These are phyloP conservation scores for Petrocephalus schoutedeni DNA, from an alignment of 2,797 vertebrate species.

Conservation along the genomic window DNA sequence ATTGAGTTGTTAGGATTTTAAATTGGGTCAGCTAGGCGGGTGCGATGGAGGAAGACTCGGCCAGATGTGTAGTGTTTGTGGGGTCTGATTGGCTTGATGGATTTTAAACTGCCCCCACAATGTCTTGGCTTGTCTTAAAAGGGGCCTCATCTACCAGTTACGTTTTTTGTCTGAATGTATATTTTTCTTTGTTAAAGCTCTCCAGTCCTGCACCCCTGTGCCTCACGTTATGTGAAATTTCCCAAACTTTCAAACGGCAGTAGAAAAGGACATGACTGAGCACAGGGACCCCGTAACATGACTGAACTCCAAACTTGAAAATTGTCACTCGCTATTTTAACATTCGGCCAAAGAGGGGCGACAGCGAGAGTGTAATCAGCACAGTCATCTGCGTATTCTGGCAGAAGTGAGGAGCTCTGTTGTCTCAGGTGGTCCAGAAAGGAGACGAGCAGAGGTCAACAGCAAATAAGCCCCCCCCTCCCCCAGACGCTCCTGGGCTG, in stretches of 20 bases:
- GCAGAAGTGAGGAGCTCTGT: background rate
- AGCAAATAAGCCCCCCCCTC: constrained; percentile 1
- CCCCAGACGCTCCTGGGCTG: constrained; percentile 18
- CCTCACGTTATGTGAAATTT: background rate
- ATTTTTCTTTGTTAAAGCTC: background rate
- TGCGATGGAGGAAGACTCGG: background rate
- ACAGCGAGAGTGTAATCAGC: background rate
- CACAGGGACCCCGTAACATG: background rate
- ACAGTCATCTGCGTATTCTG: background rate
- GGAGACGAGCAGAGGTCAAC: constrained; percentile 12
- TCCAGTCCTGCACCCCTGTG: background rate
- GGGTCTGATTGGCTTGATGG: background rate
- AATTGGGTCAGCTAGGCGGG: background rate
- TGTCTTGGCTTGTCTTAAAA: background rate
- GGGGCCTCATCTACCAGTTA: background rate
- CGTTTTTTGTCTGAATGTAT: background rate
- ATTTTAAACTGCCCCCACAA: background rate
- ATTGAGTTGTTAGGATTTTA: background rate
- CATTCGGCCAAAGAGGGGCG: background rate
- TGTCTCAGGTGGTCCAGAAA: background rate
- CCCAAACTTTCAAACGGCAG: background rate
- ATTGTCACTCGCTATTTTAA: background rate
- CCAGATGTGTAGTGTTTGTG: background rate
- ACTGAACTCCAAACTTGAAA: background rate
- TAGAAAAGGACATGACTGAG: background rate